Percentiles rank a stretch among this genome's conserved stretches.
Conservation (phyloP, 2,797 vertebrate species). For the Helicolenus hilgendorfi region DNA sequence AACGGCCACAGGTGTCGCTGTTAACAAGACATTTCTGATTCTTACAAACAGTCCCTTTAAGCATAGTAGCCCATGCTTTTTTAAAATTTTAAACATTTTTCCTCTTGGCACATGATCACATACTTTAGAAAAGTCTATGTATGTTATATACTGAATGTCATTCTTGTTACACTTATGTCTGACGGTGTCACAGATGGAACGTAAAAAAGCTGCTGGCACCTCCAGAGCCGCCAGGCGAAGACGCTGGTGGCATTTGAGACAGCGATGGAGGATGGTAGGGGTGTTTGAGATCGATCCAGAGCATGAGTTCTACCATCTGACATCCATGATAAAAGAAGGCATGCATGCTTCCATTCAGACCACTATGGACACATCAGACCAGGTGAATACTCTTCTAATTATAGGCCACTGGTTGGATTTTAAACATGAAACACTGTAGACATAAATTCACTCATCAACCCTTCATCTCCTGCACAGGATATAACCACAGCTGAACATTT, state of each 20-base stretch:
- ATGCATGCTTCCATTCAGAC: conserved; percentile 81
- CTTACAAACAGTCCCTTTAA: no score
- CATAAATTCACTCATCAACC: background rate
- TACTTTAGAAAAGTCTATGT: background rate
- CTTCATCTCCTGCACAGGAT: conserved; percentile 47
- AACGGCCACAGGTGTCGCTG: no score
- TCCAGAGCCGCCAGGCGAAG: conserved; percentile 3
- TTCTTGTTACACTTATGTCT: background rate
- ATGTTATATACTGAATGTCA: background rate
- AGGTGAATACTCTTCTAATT: conserved; percentile 66
- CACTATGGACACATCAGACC: conserved; percentile 62
- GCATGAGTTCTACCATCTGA: conserved; percentile 87
- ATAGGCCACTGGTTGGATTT: background rate
- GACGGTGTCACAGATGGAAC: conserved; percentile 29
- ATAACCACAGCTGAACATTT: conserved; percentile 64
- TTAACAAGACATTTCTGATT: no score
- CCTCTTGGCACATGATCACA: background rate
- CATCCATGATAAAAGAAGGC: conserved; percentile 88
- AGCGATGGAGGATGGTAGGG: conserved; percentile 86
- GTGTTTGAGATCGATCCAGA: conserved; percentile 89
- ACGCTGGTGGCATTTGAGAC: conserved; percentile 81
- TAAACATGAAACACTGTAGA: background rate
- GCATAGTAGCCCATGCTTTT: background rate
- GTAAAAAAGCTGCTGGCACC: background rate
- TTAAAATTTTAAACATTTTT: background rate